Conservation (phyloP, 2,888 invertebrate genomes). For the Machimus atricapillus region DNA sequence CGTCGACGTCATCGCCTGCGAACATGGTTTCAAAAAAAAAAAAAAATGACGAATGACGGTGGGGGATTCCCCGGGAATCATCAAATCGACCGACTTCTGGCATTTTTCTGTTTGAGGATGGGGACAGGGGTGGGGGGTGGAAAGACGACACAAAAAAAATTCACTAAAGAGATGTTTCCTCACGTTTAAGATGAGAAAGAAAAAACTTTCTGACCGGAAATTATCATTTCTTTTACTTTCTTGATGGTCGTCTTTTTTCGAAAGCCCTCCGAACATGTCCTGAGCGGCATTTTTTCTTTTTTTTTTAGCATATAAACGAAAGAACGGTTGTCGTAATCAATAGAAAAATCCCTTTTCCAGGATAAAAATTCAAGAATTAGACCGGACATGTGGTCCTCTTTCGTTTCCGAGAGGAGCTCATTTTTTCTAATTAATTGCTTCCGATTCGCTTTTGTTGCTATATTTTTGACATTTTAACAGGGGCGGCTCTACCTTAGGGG, state of each 20-base stretch:
- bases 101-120: too few relatives aligned
- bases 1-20: neutral
- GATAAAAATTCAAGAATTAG: neutral
- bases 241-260: neutral
- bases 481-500: too few relatives aligned
- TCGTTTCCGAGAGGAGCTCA: neutral
- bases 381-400: neutral
- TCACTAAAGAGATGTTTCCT: neutral
- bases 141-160: neutral
- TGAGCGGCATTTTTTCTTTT: neutral
- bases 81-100: neutral
- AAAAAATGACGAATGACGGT: too few relatives aligned
- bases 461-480: too few relatives aligned
- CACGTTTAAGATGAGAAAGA: neutral
- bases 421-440: neutral
- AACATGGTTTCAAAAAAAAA: neutral
- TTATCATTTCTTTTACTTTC: neutral
- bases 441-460: neutral
- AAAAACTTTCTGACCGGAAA: slow-evolving; percentile 20
- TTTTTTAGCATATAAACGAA: neutral
- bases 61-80: neutral
- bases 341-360: neutral
- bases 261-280: neutral
- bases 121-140: too few relatives aligned
- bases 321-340: neutral